A percentile compares a stretch with the other conserved stretches of the same genome.
Evolutionary conservation across 2,888 invertebrate genomes (phyloP).

Genomic region (Palloptera scutellata): DNA sequence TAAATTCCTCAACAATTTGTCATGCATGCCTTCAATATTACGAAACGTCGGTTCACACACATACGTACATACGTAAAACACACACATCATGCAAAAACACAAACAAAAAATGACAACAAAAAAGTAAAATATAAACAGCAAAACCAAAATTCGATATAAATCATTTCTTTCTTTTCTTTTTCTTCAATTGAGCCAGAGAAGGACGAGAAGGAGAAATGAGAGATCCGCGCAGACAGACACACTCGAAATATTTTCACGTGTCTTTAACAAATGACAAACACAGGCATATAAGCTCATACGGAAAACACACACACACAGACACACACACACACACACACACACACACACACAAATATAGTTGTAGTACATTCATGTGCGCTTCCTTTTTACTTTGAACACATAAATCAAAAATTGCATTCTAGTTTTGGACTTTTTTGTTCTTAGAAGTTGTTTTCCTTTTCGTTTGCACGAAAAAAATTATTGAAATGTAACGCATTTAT

Average conservation of each 20-base stretch:
- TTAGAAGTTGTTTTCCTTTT: constrained; percentile 5
- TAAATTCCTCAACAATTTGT: constrained; percentile 33
- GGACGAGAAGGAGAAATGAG: no score
- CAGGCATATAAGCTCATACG: constrained; percentile 16
- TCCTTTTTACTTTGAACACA: constrained; percentile 25
- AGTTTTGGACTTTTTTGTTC: constrained; percentile 10
- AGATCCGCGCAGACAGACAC: constrained; percentile 30
- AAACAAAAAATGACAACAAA: no score
- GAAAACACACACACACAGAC: constrained; percentile 15
- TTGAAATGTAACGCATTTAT: constrained; percentile 20
- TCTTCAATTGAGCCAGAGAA: no score
- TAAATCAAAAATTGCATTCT: constrained; percentile 44
- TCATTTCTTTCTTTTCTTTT: constrained; percentile 36
- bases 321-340: constrained; percentile 25
- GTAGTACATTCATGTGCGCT: not conserved
- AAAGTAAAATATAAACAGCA: constrained; percentile 30
- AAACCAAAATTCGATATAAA: constrained; percentile 41
- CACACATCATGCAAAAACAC: no score
- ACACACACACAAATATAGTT: constrained; percentile 26
- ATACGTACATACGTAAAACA: no score
- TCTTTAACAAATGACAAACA: constrained; percentile 56
- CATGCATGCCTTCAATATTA: constrained; percentile 37
- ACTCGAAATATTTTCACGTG: constrained; percentile 60
- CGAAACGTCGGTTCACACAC: not conserved
- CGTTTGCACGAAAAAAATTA: not conserved